phyloP scores from a whole-genome alignment of 2,113 vertebrate genomes.

The Leucoraja erinaceus region DNA sequence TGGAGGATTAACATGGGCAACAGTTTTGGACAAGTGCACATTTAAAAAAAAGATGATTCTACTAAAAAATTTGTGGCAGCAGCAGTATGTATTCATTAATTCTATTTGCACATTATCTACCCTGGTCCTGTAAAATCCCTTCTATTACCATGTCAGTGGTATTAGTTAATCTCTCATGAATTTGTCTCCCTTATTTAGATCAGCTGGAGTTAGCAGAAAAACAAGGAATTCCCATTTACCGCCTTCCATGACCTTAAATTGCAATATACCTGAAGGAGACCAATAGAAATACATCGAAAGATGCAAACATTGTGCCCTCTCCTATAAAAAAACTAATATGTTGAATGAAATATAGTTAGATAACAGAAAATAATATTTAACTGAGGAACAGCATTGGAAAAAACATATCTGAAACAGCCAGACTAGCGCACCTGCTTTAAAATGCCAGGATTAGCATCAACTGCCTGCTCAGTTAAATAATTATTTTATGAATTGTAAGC shows the following conservation, averaged over 20 bases:
- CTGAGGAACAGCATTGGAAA: neutral
- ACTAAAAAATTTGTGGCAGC: neutral
- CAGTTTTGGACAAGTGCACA: neutral
- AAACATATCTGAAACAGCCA: neutral
- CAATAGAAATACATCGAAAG: neutral
- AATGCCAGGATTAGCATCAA: neutral
- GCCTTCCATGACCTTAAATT: neutral
- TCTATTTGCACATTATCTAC: neutral
- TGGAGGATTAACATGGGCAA: neutral
- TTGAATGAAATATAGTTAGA: neutral
- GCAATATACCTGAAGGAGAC: neutral
- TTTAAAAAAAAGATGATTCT: neutral
- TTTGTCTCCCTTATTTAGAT: neutral
- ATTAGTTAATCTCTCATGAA: neutral
- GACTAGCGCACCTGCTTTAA: neutral
- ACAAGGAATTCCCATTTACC: neutral
- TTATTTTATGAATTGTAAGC: neutral
- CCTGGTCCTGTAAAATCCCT: neutral
- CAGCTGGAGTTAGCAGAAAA: neutral
- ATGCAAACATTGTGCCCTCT: neutral
- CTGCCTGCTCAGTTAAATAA: neutral
- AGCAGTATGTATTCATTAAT: neutral
- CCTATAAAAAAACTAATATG: neutral
- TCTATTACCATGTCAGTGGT: neutral
- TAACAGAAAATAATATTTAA: neutral